Conservation (phyloP, 1,140 invertebrate species). For the Danaus melanippus region DNA sequence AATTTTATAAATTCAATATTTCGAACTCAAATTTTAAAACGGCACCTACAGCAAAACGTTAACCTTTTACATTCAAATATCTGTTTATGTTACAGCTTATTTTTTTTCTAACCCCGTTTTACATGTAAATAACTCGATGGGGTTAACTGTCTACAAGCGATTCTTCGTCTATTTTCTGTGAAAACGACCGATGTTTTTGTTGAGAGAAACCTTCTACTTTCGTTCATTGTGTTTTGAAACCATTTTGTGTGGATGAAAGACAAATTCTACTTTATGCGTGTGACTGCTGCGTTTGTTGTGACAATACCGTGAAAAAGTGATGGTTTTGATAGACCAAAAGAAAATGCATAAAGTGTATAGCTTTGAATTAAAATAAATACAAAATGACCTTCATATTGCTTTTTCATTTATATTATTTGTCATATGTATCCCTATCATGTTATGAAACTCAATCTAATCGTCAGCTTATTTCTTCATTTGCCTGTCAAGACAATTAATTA, state of each 20-base stretch:
- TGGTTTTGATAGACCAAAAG: too few species aligned
- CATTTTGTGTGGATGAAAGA: constrained; percentile 34
- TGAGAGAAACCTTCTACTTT: constrained; percentile 39
- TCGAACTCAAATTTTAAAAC: neutral
- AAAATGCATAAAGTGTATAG: too few species aligned
- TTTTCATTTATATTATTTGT: too few species aligned
- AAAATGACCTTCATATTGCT: too few species aligned
- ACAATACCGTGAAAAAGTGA: too few species aligned
- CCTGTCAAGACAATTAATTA: too few species aligned
- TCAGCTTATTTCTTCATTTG: too few species aligned
- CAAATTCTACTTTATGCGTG: constrained; percentile 10
- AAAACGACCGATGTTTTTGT: constrained; percentile 39
- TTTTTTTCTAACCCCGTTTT: constrained; percentile 46
- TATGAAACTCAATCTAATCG: too few species aligned
- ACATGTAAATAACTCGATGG: constrained; percentile 45
- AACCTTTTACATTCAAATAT: constrained; percentile 10
- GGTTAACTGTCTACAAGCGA: constrained; percentile 30
- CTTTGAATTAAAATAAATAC: too few species aligned
- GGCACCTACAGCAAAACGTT: neutral
- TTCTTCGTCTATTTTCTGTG: constrained; percentile 39
- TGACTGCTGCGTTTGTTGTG: too few species aligned
- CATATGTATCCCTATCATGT: too few species aligned
- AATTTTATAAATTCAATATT: too few species aligned
- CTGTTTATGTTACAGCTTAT: constrained; percentile 15
- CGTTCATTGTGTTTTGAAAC: constrained; percentile 51